Base-by-base conservation (phyloP, 53 echinoderm and acorn worm species). In the Crossaster papposus region DNA sequence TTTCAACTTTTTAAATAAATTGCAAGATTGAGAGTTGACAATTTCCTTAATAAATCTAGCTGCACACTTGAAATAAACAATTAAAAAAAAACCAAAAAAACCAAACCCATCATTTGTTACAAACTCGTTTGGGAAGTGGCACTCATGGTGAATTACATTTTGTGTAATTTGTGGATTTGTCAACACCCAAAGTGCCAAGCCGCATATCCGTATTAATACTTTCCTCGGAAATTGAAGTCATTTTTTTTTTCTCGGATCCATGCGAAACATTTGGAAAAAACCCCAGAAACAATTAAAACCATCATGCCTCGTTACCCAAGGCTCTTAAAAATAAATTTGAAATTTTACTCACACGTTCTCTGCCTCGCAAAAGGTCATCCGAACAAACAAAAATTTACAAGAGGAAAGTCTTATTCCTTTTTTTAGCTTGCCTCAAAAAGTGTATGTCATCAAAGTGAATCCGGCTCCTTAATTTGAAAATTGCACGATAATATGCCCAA, bases 401-500 rank as follows among this genome's bases (percentile, higher is more conserved):
- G 33, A 51, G 32, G 31, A 23, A 32, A 74, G 30, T 65, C 74
- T 33, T 33, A 29, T 68, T 72, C 74, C 55, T 73, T 33, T 85
- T 83, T 85, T 72, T 51, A 51, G 50, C 52, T 72, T 37, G 28
- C 54, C 55, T 34, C 28, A 14, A 65, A 87, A 82, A 75, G 36
- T 62, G 76, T 87, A 58, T 87, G 87, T 87, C 87, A 87, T 87
- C 87, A 33, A 77, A 87, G 33, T 76, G 76, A 64, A 87, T 87
- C 87, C 64, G 76, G 34, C 31, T 75, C 58, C 87, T 87, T 87
- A 87, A 87, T 87, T 87, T 87, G 87, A 87, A 87, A 87, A 87
- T 87, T 87, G 87, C 87, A 53, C 76, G 87, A 87, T 87, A 87
- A 87, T 87, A 77, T 77, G 76, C 76, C 77, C 87, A 72, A 87